Conservation (phyloP, 2,113 vertebrate species). For the Ceyx cyanopectus region DNA sequence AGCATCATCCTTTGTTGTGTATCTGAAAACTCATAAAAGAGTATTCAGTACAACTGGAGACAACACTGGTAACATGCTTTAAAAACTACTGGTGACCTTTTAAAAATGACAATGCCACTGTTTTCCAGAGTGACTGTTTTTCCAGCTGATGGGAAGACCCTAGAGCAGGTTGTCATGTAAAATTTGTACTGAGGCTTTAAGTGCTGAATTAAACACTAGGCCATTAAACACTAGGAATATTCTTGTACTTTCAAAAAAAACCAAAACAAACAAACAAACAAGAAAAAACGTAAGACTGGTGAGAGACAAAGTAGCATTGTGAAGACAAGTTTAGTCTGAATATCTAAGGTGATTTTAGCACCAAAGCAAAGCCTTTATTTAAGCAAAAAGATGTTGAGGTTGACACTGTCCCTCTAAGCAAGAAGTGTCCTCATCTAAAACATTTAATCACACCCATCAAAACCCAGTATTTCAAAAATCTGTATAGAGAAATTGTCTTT, state of each 20-base stretch:
- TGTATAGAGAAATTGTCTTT: not conserved
- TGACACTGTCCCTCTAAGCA: slow-evolving; percentile 64
- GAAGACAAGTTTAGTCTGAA: not conserved
- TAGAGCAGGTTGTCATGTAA: not conserved
- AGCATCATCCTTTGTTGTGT: not conserved
- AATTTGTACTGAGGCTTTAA: not conserved
- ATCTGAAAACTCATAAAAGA: not conserved
- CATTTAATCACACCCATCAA: slow-evolving; percentile 44
- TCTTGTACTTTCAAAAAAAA: not conserved
- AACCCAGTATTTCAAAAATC: slow-evolving; percentile 24
- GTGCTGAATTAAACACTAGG: not conserved
- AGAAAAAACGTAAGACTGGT: not conserved
- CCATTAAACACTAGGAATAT: not conserved
- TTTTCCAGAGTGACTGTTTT: not conserved
- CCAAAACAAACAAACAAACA: not conserved
- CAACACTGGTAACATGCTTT: not conserved
- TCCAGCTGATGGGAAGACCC: not conserved
- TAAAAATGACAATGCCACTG: not conserved
- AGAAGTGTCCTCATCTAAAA: slow-evolving; percentile 48
- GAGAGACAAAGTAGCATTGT: not conserved
- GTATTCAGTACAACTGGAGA: not conserved
- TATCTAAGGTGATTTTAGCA: not conserved
- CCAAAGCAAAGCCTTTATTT: not conserved
- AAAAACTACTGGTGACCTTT: not conserved
- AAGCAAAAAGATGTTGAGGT: slow-evolving; percentile 26